Percentiles rank a stretch among this genome's conserved stretches.
phyloP scores from a whole-genome alignment of 2,113 vertebrate species.

The Melospiza melodia region DNA sequence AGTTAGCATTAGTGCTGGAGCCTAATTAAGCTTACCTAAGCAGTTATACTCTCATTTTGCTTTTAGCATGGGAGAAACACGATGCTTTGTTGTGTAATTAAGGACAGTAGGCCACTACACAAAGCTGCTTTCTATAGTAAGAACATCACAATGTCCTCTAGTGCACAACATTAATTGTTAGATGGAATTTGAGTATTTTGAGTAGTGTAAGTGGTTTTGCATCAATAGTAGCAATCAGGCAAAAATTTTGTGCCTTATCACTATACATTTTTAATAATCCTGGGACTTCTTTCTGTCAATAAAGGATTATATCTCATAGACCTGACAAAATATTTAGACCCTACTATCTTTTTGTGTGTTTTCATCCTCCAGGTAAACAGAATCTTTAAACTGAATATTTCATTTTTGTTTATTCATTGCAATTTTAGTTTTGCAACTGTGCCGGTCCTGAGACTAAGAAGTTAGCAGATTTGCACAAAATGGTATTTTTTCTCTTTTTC shows the following conservation, averaged over 20 bases:
- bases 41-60: conserved; percentile 37
- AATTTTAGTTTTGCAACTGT: neutral
- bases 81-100: conserved; percentile 66
- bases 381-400: neutral
- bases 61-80: conserved; percentile 66
- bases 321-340: conserved; percentile 57
- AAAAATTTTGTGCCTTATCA: conserved; percentile 68
- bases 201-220: conserved; percentile 69
- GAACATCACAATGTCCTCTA: neutral
- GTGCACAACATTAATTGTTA: conserved; percentile 63
- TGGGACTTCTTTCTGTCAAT: conserved; percentile 56
- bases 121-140: conserved; percentile 57
- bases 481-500: neutral
- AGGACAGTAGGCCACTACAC: conserved; percentile 59
- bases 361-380: conserved; percentile 30
- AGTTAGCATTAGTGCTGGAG: conserved; percentile 14
- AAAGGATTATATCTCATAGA: conserved; percentile 59
- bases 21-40: conserved; percentile 74
- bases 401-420: conserved; percentile 44
- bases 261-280: conserved; percentile 75
- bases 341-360: conserved; percentile 20
- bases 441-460: neutral
- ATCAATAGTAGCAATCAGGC: conserved; percentile 66
- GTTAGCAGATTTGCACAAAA: neutral
- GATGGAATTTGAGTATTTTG: conserved; percentile 61